Evolutionary conservation across 2,888 invertebrate genomes (phyloP), one percentile per base, ranked within the genome.

Genomic region (Euplagia quadripunctaria): DNA sequence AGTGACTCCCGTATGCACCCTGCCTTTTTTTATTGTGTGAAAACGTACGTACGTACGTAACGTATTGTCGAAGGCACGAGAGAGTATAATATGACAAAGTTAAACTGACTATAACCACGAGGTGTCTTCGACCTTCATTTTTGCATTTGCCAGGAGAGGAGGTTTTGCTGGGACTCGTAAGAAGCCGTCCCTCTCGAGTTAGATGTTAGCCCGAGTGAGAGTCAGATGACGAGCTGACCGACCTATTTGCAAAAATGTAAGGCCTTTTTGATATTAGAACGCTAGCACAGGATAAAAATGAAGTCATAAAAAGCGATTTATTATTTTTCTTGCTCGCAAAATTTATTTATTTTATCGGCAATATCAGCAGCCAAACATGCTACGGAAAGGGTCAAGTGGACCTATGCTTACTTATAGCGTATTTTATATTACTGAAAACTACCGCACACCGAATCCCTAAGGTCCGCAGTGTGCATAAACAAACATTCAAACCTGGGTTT

Each of bases 401-500:
- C 63, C 61, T 70, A 51, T 65, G 16, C 41, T 64, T 64, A 71
- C 64, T 75, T 76, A 76, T 78, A 68, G 63, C 69, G 65, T 73
- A 80, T 78, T 73, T 76, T 77, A 75, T 71, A 73, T 75, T 79
- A 76, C 58, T 74, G 52, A 42, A 58, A 81, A 79, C 70, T 77
- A 73, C 76, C 74, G 69, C 80, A 75, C 74, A 20, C 68, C 41
- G 66, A 73, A 76, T 77, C 82, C 79, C 83, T 42, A 72, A 76
- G 82, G 82, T 77, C 79, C 74, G 79, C 79, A 85, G 78, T 80
- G 80, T 85, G 83, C 83, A 85, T 85, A 86, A 85, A 87, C 88
- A 86, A 87, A 85, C 82, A 83, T 86, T 80, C 82, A 81, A 84
- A 86, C 80, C 84, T 85, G 85, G 84, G 88, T 90, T 90, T 90